Percentiles rank a stretch among this genome's conserved stretches.
These are phyloP conservation scores for Lepidurus apus DNA, from an alignment of 1,140 invertebrate species.

Conservation along the genomic window DNA sequence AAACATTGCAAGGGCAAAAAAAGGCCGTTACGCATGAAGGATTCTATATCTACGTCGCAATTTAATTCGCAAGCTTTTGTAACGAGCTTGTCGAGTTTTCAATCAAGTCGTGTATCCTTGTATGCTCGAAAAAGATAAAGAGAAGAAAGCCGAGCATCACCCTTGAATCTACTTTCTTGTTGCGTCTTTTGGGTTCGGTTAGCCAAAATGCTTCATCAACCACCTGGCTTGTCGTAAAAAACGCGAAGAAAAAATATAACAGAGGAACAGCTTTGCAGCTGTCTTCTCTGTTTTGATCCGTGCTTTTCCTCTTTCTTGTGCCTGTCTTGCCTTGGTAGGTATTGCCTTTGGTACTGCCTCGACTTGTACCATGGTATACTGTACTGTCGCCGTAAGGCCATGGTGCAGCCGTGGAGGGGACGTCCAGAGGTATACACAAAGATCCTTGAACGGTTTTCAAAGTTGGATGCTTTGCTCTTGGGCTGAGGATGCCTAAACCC, in stretches of 20 bases:
- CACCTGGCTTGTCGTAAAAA: neutral
- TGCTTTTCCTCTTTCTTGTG: neutral
- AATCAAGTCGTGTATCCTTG: no score
- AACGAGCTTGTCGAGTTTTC: no score
- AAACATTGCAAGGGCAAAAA: no score
- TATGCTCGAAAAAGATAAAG: no score
- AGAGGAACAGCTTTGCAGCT: neutral
- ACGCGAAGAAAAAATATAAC: neutral
- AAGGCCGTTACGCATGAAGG: no score
- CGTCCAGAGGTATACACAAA: neutral
- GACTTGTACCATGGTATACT: neutral
- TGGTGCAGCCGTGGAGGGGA: no score
- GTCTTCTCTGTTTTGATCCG: slow-evolving; percentile 17
- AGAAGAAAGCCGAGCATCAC: neutral
- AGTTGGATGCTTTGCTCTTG: no score
- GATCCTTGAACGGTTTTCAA: neutral
- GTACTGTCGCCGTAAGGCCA: no score
- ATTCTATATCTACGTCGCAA: no score
- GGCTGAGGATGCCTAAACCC: slow-evolving; percentile 8
- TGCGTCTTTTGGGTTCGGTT: neutral
- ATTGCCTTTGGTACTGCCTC: neutral
- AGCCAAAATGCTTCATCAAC: neutral
- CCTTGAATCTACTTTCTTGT: neutral
- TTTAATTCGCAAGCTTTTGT: no score
- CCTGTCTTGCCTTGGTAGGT: neutral